These are phyloP conservation scores for Parotocinclus haroldoi DNA, from an alignment of 2,797 vertebrate species.

Conservation along the genomic window DNA sequence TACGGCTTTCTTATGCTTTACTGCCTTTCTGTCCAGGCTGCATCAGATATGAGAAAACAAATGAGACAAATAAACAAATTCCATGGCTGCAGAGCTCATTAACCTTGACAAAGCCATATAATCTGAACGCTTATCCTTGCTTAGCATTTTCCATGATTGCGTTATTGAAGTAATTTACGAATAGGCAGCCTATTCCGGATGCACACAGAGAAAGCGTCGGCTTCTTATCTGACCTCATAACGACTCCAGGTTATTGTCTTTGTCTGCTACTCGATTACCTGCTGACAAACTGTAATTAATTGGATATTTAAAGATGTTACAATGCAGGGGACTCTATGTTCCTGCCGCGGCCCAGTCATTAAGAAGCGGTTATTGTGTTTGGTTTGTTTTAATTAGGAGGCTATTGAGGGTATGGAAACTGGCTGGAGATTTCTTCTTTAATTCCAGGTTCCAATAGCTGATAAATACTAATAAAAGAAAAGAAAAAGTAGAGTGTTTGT, in stretches of 20 bases:
- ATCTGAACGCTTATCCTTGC: constrained; percentile 16
- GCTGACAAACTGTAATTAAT: constrained; percentile 54
- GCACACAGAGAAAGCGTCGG: constrained; percentile 7
- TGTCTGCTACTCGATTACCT: constrained; percentile 44
- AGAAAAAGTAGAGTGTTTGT: constrained; percentile 7
- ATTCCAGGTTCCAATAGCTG: constrained; percentile 39
- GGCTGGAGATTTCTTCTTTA: constrained; percentile 45
- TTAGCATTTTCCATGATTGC: constrained; percentile 20
- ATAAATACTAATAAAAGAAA: constrained; percentile 40
- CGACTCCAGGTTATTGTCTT: constrained; percentile 47
- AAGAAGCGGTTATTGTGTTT: constrained; percentile 52
- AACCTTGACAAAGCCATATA: constrained; percentile 27
- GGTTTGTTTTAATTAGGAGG: constrained; percentile 54
- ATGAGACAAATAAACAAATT: constrained; percentile 22
- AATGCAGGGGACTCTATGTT: constrained; percentile 36
- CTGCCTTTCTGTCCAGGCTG: constrained; percentile 2
- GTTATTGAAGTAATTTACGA: constrained; percentile 31
- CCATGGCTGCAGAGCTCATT: constrained; percentile 2
- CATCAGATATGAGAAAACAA: constrained; percentile 24
- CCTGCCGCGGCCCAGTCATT: constrained; percentile 48
- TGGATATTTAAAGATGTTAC: constrained; percentile 49
- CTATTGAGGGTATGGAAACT: constrained; percentile 34
- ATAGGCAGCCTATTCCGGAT: constrained; percentile 17
- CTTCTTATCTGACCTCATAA: constrained; percentile 40
- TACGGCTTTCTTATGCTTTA: constrained; percentile 19